Evolutionary conservation across 1,140 invertebrate species (phyloP), one percentile per base, ranked within the genome.

Genomic region (Drosophila hydei): DNA sequence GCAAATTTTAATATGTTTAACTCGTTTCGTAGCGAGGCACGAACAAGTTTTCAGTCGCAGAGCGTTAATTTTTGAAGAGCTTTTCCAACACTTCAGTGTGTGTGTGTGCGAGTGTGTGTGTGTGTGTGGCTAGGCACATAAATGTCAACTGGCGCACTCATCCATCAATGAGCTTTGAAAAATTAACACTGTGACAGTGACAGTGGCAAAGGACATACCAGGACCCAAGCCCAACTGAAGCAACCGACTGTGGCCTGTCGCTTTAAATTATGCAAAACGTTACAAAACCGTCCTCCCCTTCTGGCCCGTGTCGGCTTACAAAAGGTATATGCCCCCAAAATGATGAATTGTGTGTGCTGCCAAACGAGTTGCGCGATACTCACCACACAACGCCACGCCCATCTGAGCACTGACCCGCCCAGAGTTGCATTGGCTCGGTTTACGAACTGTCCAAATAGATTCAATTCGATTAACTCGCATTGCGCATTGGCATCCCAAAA

Each of bases 1-100:
- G 74, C 83, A 80, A 85, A 87, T 88, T 87, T 88, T 88, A 87
- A 87, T 88, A 87, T 87, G 77, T 87, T 87, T 87, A 87, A 87
- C 83, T 88, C 81, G 77, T 88, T 83, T 72, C 14, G 73, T 33
- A 11, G 21, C 42, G 40, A 18, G 9, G 33, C 55, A 56, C 40
- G 56, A 50, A 50, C 23, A 47, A 69, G 14, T 69, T 56, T 61
- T 42, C 33, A 68, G 40, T 33, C 63, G 56, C 56, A 68, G 64
- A 60, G 56, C 64, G 70, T 68, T 72, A 68, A 72, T 72, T 72
- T 68, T 72, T 72, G 50, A 72, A 61, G 25, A 72, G 56, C 21
- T 33, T 11, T 47, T 12, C 12, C 8, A 12, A 25, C n/a, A 9
- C 3, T 54, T 56, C 62, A 30, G 56, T 56, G 71, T 61, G 69